Base-by-base conservation (phyloP, 1,140 invertebrate species). In the Melanaphis sacchari region DNA sequence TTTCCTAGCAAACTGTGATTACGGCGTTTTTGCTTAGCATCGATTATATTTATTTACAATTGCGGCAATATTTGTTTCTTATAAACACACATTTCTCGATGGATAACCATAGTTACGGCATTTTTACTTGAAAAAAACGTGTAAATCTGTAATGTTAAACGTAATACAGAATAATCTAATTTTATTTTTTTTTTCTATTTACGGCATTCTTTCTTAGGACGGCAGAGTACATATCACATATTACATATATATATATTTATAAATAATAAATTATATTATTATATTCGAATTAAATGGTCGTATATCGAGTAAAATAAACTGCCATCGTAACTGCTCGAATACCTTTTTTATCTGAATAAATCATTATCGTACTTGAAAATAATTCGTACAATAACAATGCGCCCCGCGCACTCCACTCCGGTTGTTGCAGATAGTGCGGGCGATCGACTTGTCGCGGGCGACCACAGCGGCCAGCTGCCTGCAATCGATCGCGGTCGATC, bases 401-500 rank as follows among this genome's bases (percentile, higher is more conserved):
- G n/a, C n/a, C n/a, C n/a, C n/a, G n/a, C n/a, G 52, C 52, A 8
- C 24, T 21, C 4, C 9, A 26, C 52, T 54, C 24, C 7, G 24
- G 24, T n/a, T 49, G 15, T 5, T 24, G 24, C 41, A 91, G 90
- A 15, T 91, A 22, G 31, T 91, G 18, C 54, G 41, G 15, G 90
- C 90, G 15, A 76, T 91, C 90, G 90, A 91, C n/a, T 76, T 91
- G 26, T 91, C 90, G 24, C 54, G 54, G 3, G 26, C 54, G 38
- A 91, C 90, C 38, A 66, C 54, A 31, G 38, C 1, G 54, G 40
- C 40, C 40, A 91, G 90, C 40, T 91, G 54, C 41, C 5, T 91
- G 54, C 90, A 91, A 49, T 91, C 90, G 54, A 91, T 91, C 90
- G 59, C 76, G 38, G 90, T 91, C 9, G 90, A 91, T 26, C 59